These are phyloP conservation scores for Lepidurus apus DNA, from an alignment of 1,140 invertebrate species.

Conservation along the genomic window DNA sequence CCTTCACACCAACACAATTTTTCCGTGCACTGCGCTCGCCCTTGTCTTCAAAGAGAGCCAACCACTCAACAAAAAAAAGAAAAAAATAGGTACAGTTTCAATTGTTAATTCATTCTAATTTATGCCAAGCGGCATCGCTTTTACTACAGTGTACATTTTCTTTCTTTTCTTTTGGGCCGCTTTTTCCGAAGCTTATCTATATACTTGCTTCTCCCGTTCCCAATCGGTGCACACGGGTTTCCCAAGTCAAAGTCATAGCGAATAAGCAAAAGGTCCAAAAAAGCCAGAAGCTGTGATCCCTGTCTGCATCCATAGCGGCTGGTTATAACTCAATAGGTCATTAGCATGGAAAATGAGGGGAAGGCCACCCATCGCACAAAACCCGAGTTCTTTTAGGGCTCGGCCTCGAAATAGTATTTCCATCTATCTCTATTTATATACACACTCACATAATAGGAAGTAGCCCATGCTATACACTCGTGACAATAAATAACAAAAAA, in stretches of 20 bases:
- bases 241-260: background rate
- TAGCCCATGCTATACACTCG: no score
- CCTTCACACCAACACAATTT: background rate
- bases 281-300: conserved; percentile 17
- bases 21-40: background rate
- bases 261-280: background rate
- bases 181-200: background rate
- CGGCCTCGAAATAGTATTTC: background rate
- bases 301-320: conserved; percentile 12
- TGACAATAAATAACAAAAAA: no score
- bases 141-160: background rate
- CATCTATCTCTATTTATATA: background rate
- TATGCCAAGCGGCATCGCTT: conserved; percentile 8
- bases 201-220: background rate
- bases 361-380: background rate
- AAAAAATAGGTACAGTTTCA: conserved; percentile 16
- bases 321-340: conserved; percentile 22
- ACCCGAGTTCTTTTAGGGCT: background rate
- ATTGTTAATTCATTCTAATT: conserved; percentile 22
- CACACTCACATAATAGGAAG: background rate
- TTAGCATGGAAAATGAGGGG: conserved; percentile 13
- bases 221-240: conserved; percentile 4
- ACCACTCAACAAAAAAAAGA: background rate
- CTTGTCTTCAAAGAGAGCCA: background rate
- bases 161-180: background rate